Base-by-base conservation (phyloP, 2,797 vertebrate genomes). In the Hafferia zeledoni region DNA sequence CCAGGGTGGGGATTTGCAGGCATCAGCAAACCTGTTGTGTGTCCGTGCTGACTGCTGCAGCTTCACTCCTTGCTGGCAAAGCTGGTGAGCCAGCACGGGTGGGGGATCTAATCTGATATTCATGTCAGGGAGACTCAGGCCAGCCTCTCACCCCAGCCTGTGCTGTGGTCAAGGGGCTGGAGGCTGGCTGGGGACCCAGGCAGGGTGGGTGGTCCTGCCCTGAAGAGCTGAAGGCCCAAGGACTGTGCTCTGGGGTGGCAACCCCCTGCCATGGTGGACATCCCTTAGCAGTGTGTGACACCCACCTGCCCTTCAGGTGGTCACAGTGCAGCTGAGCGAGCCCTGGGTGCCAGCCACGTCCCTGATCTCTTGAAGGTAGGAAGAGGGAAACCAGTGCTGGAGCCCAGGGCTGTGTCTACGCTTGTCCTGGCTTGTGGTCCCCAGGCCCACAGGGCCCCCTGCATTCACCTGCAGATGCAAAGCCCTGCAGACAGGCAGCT, bases 11-110 rank as follows among this genome's bases (percentile, higher is more conserved):
- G 79, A 94, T 95, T 82, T 95, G 96, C 95, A 91, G 83, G 55
- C 90, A 69, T 96, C 96, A 96, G 95, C 95, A 96, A 91, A 91
- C 83, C 63, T 71, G 94, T 78, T 90, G 87, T 95, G 90, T 72
- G 83, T 47, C 87, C 11, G 1, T 93, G 95, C 93, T 96, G 96
- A 96, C 93, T 71, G 82, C 91, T 94, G 96, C 95, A 94, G 93
- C 76, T 93, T 94, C 53, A 0, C 37, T 86, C 50, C 35, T 74
- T 4, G 15, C 79, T 2, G 53, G 76, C 76, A 70, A 80, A 83
- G 71, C 74, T 18, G 37, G 49, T 0, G 2, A 94, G 87, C 52
- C 71, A 77, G 75, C 60, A 74, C 1, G 9, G 68, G 33, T n/a
- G 12, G 39, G 33, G 70, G 59, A 69, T 92, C 90, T 91, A 39